phyloP scores from a whole-genome alignment of 2,113 vertebrate species.

The Caranx ignobilis region DNA sequence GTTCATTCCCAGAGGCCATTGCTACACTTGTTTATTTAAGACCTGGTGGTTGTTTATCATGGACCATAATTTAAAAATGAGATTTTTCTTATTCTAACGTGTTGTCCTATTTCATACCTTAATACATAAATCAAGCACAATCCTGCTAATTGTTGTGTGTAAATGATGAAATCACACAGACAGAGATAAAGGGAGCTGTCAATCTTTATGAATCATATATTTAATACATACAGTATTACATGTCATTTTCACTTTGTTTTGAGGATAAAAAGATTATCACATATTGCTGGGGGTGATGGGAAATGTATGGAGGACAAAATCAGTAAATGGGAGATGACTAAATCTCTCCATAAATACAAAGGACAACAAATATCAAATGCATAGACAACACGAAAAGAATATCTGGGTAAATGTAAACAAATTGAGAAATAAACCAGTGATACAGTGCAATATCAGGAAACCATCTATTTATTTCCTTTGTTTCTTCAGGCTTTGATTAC shows the following conservation, averaged over 20 bases:
- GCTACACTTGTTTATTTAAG: not conserved
- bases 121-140: not conserved
- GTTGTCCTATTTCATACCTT: not conserved
- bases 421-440: not conserved
- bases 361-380: not conserved
- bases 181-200: not conserved
- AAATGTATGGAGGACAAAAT: conserved; percentile 45
- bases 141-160: not conserved
- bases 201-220: conserved; percentile 21
- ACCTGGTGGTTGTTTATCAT: not conserved
- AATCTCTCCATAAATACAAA: not conserved
- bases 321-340: conserved; percentile 7
- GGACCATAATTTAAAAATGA: not conserved
- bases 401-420: not conserved
- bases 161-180: conserved; percentile 21
- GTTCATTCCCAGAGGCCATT: not conserved
- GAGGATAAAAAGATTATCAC: conserved; percentile 46
- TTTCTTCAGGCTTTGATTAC: not conserved
- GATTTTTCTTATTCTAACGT: conserved; percentile 14
- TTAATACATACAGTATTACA: conserved; percentile 35
- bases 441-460: conserved; percentile 5
- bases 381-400: conserved; percentile 8
- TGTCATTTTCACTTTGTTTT: conserved; percentile 44
- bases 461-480: not conserved
- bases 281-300: conserved; percentile 1